phyloP scores from a whole-genome alignment of 2,888 invertebrate species.

The Melanostoma scalare region DNA sequence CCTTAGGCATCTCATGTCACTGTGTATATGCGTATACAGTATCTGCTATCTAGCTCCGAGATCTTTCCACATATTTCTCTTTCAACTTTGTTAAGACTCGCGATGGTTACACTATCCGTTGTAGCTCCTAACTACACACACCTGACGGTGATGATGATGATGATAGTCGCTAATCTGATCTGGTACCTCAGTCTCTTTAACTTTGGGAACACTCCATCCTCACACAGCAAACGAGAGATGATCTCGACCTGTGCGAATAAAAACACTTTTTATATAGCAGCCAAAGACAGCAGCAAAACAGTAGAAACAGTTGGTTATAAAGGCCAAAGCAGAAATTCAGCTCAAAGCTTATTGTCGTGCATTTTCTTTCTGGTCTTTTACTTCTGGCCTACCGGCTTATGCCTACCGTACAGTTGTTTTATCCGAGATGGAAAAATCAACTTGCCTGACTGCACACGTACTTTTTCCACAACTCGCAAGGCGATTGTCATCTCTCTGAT shows the following conservation, averaged over 20 bases:
- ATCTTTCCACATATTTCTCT: slow-evolving; percentile 71
- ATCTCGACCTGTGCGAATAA: slow-evolving; percentile 66
- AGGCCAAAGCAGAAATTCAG: slow-evolving; percentile 52
- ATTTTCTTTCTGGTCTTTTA: slow-evolving; percentile 8
- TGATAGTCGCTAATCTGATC: slow-evolving; percentile 70
- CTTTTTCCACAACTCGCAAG: slow-evolving; percentile 17
- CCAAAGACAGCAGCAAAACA: slow-evolving; percentile 16
- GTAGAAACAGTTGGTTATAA: slow-evolving; percentile 16
- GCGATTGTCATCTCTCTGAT: slow-evolving; percentile 60
- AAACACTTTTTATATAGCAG: slow-evolving; percentile 44
- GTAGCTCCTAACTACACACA: slow-evolving; percentile 51
- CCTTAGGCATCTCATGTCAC: slow-evolving; percentile 57
- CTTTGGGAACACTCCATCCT: slow-evolving; percentile 46
- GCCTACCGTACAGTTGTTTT: slow-evolving; percentile 27
- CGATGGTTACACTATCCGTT: slow-evolving; percentile 59
- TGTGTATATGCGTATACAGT: slow-evolving; percentile 60
- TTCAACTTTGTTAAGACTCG: slow-evolving; percentile 53
- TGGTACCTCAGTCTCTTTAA: slow-evolving; percentile 60
- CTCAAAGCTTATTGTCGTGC: slow-evolving; percentile 58
- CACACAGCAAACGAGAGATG: slow-evolving; percentile 39
- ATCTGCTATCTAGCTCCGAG: slow-evolving; percentile 60
- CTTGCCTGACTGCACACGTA: slow-evolving; percentile 66
- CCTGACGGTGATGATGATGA: slow-evolving; percentile 54
- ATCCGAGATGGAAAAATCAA: slow-evolving; percentile 56
- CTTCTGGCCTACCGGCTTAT: slow-evolving; percentile 7